Conservation (phyloP, 2,113 vertebrate species). For the Tiliqua scincoides region DNA sequence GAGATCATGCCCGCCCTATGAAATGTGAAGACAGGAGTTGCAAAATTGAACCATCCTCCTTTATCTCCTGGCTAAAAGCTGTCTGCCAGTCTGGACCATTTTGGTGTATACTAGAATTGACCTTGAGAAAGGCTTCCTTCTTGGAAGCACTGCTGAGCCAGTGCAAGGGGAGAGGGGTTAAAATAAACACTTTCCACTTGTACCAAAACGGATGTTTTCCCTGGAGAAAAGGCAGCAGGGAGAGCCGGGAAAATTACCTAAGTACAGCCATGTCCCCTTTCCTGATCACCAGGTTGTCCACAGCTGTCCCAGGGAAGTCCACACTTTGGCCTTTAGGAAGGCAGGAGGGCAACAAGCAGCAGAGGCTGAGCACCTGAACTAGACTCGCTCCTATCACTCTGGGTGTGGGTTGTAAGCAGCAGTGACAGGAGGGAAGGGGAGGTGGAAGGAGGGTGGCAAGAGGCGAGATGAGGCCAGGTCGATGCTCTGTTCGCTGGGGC, state of each 20-base stretch:
- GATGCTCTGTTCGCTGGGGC: too few species aligned
- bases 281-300: conserved; percentile 93
- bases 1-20: not conserved
- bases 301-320: conserved; percentile 88
- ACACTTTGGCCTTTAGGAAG: conserved; percentile 91
- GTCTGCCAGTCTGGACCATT: not conserved
- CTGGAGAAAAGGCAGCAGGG: too few species aligned
- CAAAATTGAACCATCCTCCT: too few species aligned
- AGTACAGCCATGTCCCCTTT: conserved; percentile 96
- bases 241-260: conserved; percentile 81
- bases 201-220: not conserved
- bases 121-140: not conserved
- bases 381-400: too few species aligned
- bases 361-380: conserved; percentile 92
- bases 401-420: too few species aligned
- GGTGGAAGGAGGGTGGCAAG: too few species aligned
- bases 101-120: not conserved
- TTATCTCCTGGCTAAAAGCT: too few species aligned
- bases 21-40: conserved; percentile 44
- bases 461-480: too few species aligned
- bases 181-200: too few species aligned
- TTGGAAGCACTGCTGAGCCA: not conserved
- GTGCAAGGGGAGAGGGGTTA: not conserved
- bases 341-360: conserved; percentile 91
- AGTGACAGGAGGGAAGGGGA: too few species aligned